phyloP scores from a whole-genome alignment of 1,140 invertebrate species.

The Dendrolimus kikuchii region DNA sequence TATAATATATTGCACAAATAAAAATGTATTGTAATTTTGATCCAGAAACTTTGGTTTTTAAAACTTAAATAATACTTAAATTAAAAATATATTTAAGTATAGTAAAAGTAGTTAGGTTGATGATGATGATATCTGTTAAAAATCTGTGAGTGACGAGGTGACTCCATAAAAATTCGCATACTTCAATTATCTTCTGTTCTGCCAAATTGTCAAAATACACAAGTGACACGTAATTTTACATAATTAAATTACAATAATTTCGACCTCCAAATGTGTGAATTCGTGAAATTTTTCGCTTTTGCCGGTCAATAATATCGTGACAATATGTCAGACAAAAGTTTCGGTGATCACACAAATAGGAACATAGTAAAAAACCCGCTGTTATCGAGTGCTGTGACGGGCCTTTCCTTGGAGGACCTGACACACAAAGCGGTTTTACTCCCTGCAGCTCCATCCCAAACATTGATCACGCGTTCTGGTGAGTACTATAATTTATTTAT shows the following conservation, averaged over 20 bases:
- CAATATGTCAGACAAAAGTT: conserved; percentile 63
- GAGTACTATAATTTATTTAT: conserved; percentile 53
- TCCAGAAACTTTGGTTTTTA: too few relatives aligned
- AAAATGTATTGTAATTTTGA: too few relatives aligned
- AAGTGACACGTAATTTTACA: conserved; percentile 66
- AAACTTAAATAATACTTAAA: too few relatives aligned
- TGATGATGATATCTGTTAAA: too few relatives aligned
- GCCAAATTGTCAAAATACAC: conserved; percentile 57
- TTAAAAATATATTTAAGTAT: too few relatives aligned
- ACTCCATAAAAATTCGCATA: too few relatives aligned
- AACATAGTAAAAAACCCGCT: conserved; percentile 63
- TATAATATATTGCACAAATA: too few relatives aligned
- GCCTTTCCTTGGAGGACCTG: conserved; percentile 63
- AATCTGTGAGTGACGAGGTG: too few relatives aligned
- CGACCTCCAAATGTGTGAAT: conserved; percentile 67
- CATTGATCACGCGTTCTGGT: conserved; percentile 50
- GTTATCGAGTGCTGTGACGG: conserved; percentile 56
- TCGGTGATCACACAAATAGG: conserved; percentile 50
- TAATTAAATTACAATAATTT: conserved; percentile 62
- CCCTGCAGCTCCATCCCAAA: conserved; percentile 50
- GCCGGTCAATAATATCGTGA: conserved; percentile 34
- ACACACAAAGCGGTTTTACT: conserved; percentile 65
- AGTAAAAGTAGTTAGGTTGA: too few relatives aligned
- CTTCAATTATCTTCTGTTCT: conserved; percentile 10
- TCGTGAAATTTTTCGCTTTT: conserved; percentile 39